Evolutionary conservation across 2,113 vertebrate species (phyloP), one percentile per base, ranked within the genome.

Genomic region (Puffinus mauretanicus): DNA sequence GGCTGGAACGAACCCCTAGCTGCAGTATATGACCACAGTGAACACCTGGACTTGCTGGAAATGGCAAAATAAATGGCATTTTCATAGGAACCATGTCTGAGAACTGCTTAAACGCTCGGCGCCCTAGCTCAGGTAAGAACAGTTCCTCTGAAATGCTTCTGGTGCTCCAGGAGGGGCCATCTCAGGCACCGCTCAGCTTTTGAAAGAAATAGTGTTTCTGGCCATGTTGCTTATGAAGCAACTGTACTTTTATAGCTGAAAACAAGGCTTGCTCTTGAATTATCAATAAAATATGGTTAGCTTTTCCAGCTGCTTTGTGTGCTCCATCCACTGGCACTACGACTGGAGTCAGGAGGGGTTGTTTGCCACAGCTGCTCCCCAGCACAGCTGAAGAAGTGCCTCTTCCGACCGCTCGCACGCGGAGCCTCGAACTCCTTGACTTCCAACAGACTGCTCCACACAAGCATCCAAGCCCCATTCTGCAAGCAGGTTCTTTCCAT

Each of bases 241-340:
- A 40, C 16, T 22, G 11, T 38, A 25, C 5, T 93, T 96, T 70
- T 66, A 71, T 6, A 73, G 55, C 16, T 67, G 42, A 71, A 90
- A 92, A n/a, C 30, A 78, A 78, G 42, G 4, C 20, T 80, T 0
- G 0, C n/a, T 71, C 16, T 82, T 75, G 66, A 72, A n/a, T 29
- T 58, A 44, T 54, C 54, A 87, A 24, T 29, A 65, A 82, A 90
- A 47, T 36, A 76, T 8, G 24, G 9, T 21, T 38, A 15, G 10
- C 15, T 84, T 93, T 86, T 44, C 57, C 69, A 49, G 36, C 42
- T 72, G 30, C 1, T 12, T 30, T 67, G 30, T 16, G 18, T 34
- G 29, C 16, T 90, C 12, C 0, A 1, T 61, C 72, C 0, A 0
- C 32, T 62, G 73, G 27, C 61, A 38, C 21, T 27, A 4, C 1